These are phyloP conservation scores for Porites evermanni DNA, from an alignment of 92 coral and sea anemone genomes.

Conservation along the genomic window DNA sequence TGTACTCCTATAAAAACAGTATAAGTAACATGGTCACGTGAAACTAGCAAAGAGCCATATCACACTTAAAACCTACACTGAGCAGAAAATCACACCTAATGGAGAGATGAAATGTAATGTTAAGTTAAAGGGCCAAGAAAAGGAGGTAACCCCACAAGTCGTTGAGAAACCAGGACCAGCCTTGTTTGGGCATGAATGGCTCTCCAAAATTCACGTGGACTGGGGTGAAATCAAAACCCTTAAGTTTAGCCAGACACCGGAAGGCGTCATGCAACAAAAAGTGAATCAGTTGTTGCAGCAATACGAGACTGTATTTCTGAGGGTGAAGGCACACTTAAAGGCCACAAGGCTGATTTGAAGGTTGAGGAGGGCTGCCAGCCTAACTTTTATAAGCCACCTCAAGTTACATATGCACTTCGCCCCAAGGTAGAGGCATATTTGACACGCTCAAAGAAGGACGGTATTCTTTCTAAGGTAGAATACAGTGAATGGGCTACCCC, in stretches of 20 bases:
- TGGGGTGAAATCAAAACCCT: slow-evolving; percentile 43
- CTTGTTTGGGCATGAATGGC: slow-evolving; percentile 63
- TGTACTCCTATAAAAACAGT: background rate
- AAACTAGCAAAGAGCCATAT: background rate
- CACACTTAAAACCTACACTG: no score
- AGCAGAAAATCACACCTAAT: no score
- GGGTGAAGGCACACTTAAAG: slow-evolving; percentile 13
- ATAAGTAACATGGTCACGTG: slow-evolving; percentile 35
- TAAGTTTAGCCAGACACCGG: slow-evolving; percentile 37
- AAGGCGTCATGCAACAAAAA: slow-evolving; percentile 23
- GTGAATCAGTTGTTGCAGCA: background rate
- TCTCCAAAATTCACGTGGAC: background rate
- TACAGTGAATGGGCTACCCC: no score
- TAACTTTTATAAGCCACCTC: slow-evolving; percentile 31
- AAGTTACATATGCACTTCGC: background rate
- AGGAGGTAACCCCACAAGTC: slow-evolving; percentile 35
- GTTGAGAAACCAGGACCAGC: slow-evolving; percentile 47
- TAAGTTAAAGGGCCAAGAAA: slow-evolving; percentile 45
- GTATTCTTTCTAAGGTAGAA: no score
- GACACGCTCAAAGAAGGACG: slow-evolving; percentile 3
- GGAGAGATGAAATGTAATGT: slow-evolving; percentile 6
- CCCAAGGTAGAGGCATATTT: background rate
- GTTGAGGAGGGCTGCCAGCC: no score
- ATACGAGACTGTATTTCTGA: slow-evolving; percentile 41
- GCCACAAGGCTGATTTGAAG: no score